Conservation (phyloP, 2,113 vertebrate genomes). For the Paedocypris sp. region DNA sequence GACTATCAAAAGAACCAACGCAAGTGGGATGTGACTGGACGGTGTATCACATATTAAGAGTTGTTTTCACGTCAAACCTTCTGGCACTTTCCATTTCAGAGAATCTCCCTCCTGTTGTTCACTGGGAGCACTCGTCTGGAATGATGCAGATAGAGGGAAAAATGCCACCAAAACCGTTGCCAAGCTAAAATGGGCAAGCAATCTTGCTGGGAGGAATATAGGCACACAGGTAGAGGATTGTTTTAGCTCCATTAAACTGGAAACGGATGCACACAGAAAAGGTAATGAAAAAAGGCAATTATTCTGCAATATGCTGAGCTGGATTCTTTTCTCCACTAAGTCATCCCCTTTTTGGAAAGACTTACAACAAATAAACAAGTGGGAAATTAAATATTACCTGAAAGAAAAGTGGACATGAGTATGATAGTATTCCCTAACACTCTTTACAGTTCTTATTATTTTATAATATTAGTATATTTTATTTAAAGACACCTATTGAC, state of each 20-base stretch:
- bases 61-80: not conserved
- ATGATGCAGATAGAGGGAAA: constrained; percentile 5
- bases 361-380: too few species aligned
- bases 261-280: constrained; percentile 11
- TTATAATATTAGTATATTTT: too few species aligned
- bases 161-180: not conserved
- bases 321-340: not conserved
- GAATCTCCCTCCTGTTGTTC: not conserved
- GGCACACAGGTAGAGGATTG: constrained; percentile 13
- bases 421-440: too few species aligned
- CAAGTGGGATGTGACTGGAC: not conserved
- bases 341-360: not conserved
- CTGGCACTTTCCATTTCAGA: constrained; percentile 10
- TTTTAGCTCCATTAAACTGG: constrained; percentile 20
- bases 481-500: too few species aligned
- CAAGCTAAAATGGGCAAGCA: constrained; percentile 10
- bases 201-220: not conserved
- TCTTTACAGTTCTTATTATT: too few species aligned
- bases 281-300: constrained; percentile 14
- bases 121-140: constrained; percentile 1
- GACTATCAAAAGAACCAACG: too few species aligned
- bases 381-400: too few species aligned
- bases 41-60: not conserved
- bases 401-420: too few species aligned
- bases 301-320: constrained; percentile 2